Conservation (phyloP, 2,797 vertebrate genomes). For the Fringilla coelebs region DNA sequence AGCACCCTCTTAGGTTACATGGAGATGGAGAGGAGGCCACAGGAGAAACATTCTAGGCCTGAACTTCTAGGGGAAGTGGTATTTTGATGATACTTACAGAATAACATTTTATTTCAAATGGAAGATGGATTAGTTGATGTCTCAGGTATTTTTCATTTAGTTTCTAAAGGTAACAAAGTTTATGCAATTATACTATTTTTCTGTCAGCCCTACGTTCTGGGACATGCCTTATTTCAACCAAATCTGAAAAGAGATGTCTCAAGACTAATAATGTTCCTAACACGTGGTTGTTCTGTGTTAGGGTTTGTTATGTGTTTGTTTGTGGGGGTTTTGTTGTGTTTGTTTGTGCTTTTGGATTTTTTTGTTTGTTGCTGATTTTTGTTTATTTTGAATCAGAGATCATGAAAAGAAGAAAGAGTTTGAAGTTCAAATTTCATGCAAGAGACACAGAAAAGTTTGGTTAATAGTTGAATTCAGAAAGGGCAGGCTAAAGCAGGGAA, state of each 20-base stretch:
- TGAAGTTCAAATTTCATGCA: neutral
- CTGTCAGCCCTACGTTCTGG: neutral
- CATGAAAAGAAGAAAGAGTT: neutral
- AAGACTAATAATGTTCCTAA: neutral
- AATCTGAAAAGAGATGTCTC: neutral
- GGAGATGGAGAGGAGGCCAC: neutral
- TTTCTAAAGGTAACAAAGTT: neutral
- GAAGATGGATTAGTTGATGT: neutral
- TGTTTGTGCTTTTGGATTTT: neutral
- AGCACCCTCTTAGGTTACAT: neutral
- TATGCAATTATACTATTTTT: neutral
- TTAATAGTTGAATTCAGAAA: neutral
- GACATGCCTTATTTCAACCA: neutral
- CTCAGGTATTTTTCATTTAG: neutral
- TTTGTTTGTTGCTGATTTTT: neutral
- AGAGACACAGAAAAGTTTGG: neutral
- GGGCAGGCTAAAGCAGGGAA: neutral
- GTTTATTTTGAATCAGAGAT: neutral
- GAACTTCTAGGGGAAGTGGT: neutral
- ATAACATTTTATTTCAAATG: neutral
- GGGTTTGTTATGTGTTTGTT: neutral
- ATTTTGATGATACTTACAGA: neutral
- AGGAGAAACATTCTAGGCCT: neutral
- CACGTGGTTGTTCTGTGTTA: neutral
- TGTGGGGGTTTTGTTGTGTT: neutral